Evolutionary conservation across 1,140 invertebrate genomes (phyloP), one percentile per base, ranked within the genome.

Genomic region (Drosophila kurseongensis): DNA sequence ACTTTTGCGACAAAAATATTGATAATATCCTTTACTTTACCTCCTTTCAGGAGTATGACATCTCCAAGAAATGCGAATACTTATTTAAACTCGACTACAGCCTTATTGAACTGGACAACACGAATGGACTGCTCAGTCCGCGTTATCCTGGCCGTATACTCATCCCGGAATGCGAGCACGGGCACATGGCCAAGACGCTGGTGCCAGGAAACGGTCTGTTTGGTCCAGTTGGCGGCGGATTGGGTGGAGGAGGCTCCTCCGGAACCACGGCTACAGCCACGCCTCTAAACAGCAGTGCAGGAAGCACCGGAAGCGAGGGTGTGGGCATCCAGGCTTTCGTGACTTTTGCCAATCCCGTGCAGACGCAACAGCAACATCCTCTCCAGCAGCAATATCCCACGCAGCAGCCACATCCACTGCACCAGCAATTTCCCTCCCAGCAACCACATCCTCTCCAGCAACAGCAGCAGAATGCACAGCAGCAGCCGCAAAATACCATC

Each of bases 111-210:
- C 93, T 97, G 67, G 94, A 94, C 47, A 97, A 97, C 82, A 92
- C 92, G 29, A 93, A 92, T 69, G 96, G 96, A n/a, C 94, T 95
- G 80, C 92, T 97, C n/a, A 95, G 96, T 92, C 93, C 94, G 45
- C 95, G 96, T 66, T 97, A 97, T 93, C 96, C 96, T 40, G 94
- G 94, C 76, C 94, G 95, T 58, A 93, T 97, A 57, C 94, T 96
- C 47, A 94, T 97, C 75, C 93, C 96, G 13, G 95, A 96, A 85
- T 94, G 94, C 89, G 96, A 96, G 58, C 76, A 89, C 27, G 81
- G 88, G 4, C 91, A 92, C 60, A 93, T 91, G 86, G 63, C 90
- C 41, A 90, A 86, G n/a, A 91, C 80, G 0, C 44, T 81, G 6
- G 78, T 79, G 52, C 80, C 86, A 23, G 78, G 72, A 58, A 82